Evolutionary conservation across 2,888 invertebrate genomes (phyloP).

Genomic region (Thera obeliscata): DNA sequence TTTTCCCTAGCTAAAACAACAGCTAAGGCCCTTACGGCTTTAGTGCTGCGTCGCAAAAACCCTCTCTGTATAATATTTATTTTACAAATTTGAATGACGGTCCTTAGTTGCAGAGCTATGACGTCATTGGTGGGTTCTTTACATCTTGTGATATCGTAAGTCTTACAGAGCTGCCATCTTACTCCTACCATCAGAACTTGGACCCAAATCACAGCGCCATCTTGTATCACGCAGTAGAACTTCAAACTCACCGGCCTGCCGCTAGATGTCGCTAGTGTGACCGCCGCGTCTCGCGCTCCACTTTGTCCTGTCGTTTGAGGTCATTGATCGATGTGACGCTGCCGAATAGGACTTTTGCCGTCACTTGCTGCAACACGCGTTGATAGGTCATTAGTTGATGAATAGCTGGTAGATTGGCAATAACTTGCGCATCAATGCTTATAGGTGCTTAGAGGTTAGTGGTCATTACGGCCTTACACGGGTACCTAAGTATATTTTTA

Average conservation of each 20-base stretch:
- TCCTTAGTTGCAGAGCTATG: too few relatives aligned
- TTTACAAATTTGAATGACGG: too few relatives aligned
- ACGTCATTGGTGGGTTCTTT: too few relatives aligned
- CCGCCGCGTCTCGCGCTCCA: slow-evolving; percentile 86
- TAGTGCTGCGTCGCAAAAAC: too few relatives aligned
- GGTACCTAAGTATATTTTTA: too few relatives aligned
- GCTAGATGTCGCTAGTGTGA: slow-evolving; percentile 77
- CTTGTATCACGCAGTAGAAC: slow-evolving; percentile 29
- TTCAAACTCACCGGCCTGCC: slow-evolving; percentile 45
- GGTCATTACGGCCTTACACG: slow-evolving; percentile 9
- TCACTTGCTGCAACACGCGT: slow-evolving; percentile 82
- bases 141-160: too few relatives aligned
- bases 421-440: slow-evolving; percentile 31
- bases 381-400: slow-evolving; percentile 39
- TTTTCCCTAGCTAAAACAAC: too few relatives aligned
- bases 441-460: slow-evolving; percentile 11
- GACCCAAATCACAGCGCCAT: slow-evolving; percentile 38
- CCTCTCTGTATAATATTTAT: too few relatives aligned
- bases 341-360: slow-evolving; percentile 90
- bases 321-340: slow-evolving; percentile 90
- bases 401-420: slow-evolving; percentile 38
- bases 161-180: slow-evolving; percentile 44
- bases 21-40: too few relatives aligned
- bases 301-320: slow-evolving; percentile 88
- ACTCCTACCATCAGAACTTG: not conserved